phyloP scores from a whole-genome alignment of 2,113 vertebrate species.

The Halcyon malimbica region DNA sequence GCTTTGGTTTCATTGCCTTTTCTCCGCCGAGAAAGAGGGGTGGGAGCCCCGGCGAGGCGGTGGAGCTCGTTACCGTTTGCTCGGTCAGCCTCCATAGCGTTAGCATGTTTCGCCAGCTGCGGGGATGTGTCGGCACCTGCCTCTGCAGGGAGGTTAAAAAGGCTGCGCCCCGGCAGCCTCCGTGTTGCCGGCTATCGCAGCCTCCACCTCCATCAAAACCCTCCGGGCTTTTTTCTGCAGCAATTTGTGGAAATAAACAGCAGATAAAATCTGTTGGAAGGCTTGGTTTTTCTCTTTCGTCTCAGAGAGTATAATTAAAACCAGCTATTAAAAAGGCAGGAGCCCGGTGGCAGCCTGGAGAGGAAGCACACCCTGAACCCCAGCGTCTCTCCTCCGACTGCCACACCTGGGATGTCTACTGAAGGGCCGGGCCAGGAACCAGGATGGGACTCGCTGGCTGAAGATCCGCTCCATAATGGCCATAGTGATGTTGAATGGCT shows the following conservation, averaged over 20 bases:
- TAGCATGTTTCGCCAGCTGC: slow-evolving; percentile 50
- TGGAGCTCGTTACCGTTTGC: slow-evolving; percentile 76
- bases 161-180: slow-evolving; percentile 60
- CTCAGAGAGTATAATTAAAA: slow-evolving; percentile 28
- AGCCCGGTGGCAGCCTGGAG: neutral
- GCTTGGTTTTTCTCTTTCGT: slow-evolving; percentile 14
- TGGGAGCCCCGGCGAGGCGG: neutral
- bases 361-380: slow-evolving; percentile 42
- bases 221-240: slow-evolving; percentile 54
- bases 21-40: neutral
- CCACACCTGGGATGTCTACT: slow-evolving; percentile 23
- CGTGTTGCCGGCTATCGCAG: slow-evolving; percentile 64
- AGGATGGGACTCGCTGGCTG: neutral
- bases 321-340: neutral
- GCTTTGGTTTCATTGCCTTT: neutral
- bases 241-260: slow-evolving; percentile 66
- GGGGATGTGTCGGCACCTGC: slow-evolving; percentile 78
- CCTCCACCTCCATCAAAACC: slow-evolving; percentile 76
- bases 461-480: fast-evolving
- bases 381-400: slow-evolving; percentile 23
- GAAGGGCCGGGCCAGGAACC: neutral
- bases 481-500: fast-evolving
- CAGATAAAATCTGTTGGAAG: slow-evolving; percentile 62
- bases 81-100: slow-evolving; percentile 67
- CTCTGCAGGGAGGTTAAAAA: slow-evolving; percentile 60